A percentile compares a stretch with the other conserved stretches of the same genome.
Evolutionary conservation across 1,140 invertebrate genomes (phyloP).

Genomic region (Drosophila biarmipes): DNA sequence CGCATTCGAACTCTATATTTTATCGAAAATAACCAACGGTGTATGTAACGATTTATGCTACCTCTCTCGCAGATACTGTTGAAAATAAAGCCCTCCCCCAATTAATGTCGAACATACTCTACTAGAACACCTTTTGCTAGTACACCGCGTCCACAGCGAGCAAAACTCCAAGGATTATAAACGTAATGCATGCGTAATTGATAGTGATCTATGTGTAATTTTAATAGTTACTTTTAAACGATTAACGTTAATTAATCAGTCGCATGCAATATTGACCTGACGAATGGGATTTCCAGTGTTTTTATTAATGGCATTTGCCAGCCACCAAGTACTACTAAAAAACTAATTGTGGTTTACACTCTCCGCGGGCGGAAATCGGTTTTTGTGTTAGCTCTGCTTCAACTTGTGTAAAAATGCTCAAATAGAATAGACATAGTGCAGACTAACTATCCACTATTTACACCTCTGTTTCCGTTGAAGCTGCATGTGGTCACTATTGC

Average conservation of each 20-base stretch:
- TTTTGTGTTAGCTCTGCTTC: constrained; percentile 10
- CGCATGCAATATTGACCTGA: constrained; percentile 12
- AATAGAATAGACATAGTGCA: constrained; percentile 30
- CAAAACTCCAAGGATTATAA: constrained; percentile 23
- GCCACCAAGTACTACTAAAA: background rate
- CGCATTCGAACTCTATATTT: constrained; percentile 61
- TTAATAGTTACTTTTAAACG: constrained; percentile 20
- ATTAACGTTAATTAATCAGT: constrained; percentile 19
- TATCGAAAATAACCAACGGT: constrained; percentile 54
- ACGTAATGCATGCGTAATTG: constrained; percentile 57
- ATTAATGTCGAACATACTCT: constrained; percentile 13
- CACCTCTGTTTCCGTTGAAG: background rate
- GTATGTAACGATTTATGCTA: constrained; percentile 70
- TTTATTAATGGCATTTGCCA: background rate
- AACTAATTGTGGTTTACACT: constrained; percentile 10
- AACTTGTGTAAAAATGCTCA: constrained; percentile 43
- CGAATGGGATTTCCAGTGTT: constrained; percentile 9
- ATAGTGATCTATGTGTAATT: constrained; percentile 64
- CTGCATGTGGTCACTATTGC: constrained; percentile 34
- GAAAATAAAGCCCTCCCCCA: constrained; percentile 13
- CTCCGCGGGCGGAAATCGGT: constrained; percentile 67
- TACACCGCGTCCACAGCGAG: background rate
- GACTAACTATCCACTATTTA: background rate
- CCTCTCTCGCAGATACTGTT: constrained; percentile 71
- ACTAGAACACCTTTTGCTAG: constrained; percentile 8